Evolutionary conservation across 2,888 invertebrate genomes (phyloP), one percentile per base, ranked within the genome.

Genomic region (Kuschelorhynchus macadamiae): DNA sequence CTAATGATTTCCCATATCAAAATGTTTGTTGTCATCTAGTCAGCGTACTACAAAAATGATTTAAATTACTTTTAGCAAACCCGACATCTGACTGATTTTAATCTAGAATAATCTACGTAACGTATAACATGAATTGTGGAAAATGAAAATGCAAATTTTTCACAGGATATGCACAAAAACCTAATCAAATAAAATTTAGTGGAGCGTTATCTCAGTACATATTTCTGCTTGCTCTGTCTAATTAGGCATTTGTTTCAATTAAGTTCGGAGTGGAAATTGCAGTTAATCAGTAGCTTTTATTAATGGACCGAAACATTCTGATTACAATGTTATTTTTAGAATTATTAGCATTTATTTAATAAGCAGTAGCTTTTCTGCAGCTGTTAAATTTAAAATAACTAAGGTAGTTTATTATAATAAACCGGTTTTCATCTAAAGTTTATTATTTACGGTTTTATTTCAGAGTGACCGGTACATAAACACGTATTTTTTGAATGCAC

Each of bases 161-260:
- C 18, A 39, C 18, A 41, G 46, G 33, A 33, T 46, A 53, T 63
- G 53, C 55, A 8, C 55, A 55, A 47, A 39, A 63, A 46, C 36
- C 20, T 49, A 63, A 63, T 46, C 47, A 21, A 55, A 49, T 64
- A 41, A 56, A 49, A 41, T 64, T 56, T 46, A 64, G 53, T 56
- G 46, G 25, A 36, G 33, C 49, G 33, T 56, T 56, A 64, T 30
- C 47, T 46, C 55, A 36, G 39, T 53, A 55, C 46, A 56, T 41
- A 47, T 56, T 56, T 41, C 49, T 36, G 41, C 56, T 47, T 49
- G 41, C 56, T 55, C 47, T 12, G 55, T 49, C 49, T 64, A 64
- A 64, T 64, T 56, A 49, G 56, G 56, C 55, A 64, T 64, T 64
- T 64, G 50, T 64, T 64, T 64, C 56, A 64, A 56, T 64, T 64